A percentile compares a stretch with the other conserved stretches of the same genome.
Conservation (phyloP, 2,888 invertebrate species). For the Papilio demoleus region DNA sequence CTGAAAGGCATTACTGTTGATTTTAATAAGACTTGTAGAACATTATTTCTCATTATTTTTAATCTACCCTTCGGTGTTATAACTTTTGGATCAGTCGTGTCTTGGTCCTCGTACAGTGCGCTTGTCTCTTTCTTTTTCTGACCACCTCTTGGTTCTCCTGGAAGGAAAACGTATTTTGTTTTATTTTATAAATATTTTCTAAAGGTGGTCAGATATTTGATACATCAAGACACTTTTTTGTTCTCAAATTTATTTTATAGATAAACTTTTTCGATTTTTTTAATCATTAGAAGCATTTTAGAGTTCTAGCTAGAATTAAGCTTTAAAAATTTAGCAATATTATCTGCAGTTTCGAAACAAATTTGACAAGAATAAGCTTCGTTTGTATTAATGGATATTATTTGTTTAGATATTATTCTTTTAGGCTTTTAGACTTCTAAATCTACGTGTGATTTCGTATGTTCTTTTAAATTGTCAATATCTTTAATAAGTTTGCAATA, state of each 20-base stretch:
- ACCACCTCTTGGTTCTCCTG: constrained; percentile 74
- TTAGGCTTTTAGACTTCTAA: constrained; percentile 57
- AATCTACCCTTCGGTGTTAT: constrained; percentile 64
- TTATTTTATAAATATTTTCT: constrained; percentile 42
- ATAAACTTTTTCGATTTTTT: too few relatives aligned
- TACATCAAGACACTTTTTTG: not conserved
- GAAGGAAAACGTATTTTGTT: constrained; percentile 66
- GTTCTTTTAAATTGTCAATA: constrained; percentile 58
- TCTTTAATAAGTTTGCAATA: constrained; percentile 66
- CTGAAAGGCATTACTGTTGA: constrained; percentile 75
- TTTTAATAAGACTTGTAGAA: constrained; percentile 66
- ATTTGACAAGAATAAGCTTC: constrained; percentile 58
- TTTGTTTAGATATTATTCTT: constrained; percentile 63
- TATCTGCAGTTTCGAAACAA: too few relatives aligned
- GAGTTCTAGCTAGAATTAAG: too few relatives aligned
- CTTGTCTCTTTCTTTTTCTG: constrained; percentile 55
- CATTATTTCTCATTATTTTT: constrained; percentile 69
- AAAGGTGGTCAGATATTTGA: constrained; percentile 64
- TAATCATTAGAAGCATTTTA: too few relatives aligned
- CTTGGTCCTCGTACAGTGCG: constrained; percentile 36
- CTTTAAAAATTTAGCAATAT: too few relatives aligned
- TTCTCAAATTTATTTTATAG: too few relatives aligned
- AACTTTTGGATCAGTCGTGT: constrained; percentile 43
- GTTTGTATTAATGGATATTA: constrained; percentile 71
- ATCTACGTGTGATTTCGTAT: constrained; percentile 61